Conservation (phyloP, 2,888 invertebrate species). For the Unio delphinus region DNA sequence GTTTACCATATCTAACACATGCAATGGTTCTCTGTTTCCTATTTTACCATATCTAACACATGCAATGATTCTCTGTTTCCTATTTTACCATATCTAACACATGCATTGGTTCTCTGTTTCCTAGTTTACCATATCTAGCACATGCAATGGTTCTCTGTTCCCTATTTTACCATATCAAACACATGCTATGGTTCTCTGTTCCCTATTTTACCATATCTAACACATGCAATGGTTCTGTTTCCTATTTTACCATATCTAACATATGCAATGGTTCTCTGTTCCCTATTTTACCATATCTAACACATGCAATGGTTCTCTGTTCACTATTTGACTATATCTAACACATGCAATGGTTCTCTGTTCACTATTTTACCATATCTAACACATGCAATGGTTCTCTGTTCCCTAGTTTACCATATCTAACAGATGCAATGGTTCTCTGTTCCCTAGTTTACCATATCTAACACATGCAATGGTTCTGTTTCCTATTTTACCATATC, state of each 20-base stretch:
- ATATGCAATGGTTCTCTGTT: constrained; percentile 20
- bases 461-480: background rate
- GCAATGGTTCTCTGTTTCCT: background rate
- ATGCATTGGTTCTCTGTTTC: too few species aligned
- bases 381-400: background rate
- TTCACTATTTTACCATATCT: background rate
- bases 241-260: constrained; percentile 34
- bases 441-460: constrained; percentile 15
- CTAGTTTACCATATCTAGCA: background rate
- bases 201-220: background rate
- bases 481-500: too few species aligned
- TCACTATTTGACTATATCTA: too few species aligned
- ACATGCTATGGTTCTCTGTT: too few species aligned
- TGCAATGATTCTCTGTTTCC: constrained; percentile 20
- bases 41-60: constrained; percentile 41
- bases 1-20: background rate
- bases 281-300: constrained; percentile 29
- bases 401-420: constrained; percentile 29
- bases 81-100: background rate
- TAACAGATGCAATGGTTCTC: background rate
- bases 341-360: too few species aligned
- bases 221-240: background rate
- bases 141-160: background rate
- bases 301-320: constrained; percentile 17
- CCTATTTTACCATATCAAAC: too few species aligned